Base-by-base conservation (phyloP, 2,113 vertebrate species). In the Cathartes aura region DNA sequence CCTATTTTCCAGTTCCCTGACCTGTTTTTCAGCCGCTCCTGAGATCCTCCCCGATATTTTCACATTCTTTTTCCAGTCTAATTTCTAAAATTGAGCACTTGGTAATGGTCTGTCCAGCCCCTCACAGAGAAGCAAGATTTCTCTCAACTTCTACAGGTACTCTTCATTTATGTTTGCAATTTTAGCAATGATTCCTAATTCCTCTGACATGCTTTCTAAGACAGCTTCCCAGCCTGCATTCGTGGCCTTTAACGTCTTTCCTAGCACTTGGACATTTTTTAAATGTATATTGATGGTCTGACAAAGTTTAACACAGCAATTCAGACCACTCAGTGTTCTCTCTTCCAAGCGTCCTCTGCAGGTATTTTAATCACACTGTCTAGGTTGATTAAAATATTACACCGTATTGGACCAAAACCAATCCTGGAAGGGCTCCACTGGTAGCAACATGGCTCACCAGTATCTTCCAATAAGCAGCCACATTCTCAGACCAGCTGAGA, bases 191-290 rank as follows among this genome's bases (percentile, higher is more conserved):
- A 89, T n/a, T 86, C 59, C 59, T 9, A 50, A 10, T 40, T 79
- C 52, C 40, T 76, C 58, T 32, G 45, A 56, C 36, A 36, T 1
- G 32, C n/a, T 34, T 56, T 34, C 52, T 26, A n/a, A 63, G 48
- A 53, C 36, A 67, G 83, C 36, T 67, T 79, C 60, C 55, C 12
- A 2, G 17, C 22, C 56, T 53, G 50, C 36, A 38, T 30, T 81
- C 1, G 0, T 15, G 24, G 68, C 40, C 24, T 23, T 71, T n/a
- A 43, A 38, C 1, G 0, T 43, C 23, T 13, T 48, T 75, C 56
- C 62, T 75, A 30, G 22, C 80, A 42, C 45, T 22, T 20, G 27
- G 20, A 30, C 30, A 10, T 50, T 66, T 59, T 86, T 38, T 3
- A 53, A 53, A 55, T 6, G 6, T 16, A 20, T 23, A 53, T 1